These are phyloP conservation scores for Microtus ochrogaster DNA, from an alignment of 2,113 vertebrate species.

Conservation along the genomic window DNA sequence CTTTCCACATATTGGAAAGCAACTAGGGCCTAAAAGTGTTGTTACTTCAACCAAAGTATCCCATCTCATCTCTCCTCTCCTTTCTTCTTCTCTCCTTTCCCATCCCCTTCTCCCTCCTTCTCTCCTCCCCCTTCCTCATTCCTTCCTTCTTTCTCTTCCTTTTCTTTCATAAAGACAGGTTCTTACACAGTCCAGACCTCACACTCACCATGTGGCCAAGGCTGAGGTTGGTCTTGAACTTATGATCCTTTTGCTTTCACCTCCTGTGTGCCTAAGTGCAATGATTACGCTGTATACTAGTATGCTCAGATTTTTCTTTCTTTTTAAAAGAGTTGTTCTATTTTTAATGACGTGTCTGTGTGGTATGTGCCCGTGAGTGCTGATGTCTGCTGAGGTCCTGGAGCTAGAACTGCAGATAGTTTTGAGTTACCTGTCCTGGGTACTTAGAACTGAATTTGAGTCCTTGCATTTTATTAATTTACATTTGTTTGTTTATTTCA, in stretches of 20 bases:
- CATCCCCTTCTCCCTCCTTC: background rate
- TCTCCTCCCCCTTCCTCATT: fast-evolving
- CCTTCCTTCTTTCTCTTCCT: background rate
- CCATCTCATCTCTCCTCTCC: background rate
- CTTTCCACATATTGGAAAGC: background rate
- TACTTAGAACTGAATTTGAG: background rate
- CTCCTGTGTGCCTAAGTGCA: background rate
- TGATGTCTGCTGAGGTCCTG: background rate
- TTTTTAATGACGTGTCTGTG: background rate
- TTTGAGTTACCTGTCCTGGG: background rate
- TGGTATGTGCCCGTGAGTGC: too few species aligned
- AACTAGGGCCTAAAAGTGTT: background rate
- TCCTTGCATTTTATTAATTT: background rate
- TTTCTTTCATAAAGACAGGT: too few species aligned
- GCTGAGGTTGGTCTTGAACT: background rate
- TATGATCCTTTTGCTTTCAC: background rate
- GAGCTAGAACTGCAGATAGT: background rate
- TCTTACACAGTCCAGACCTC: background rate
- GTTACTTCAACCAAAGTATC: background rate
- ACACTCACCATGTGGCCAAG: background rate
- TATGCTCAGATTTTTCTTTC: background rate
- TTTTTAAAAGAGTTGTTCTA: background rate
- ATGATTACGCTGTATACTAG: background rate
- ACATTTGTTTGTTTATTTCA: background rate
- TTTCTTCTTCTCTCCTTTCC: background rate